These are phyloP conservation scores for Leptoclinus maculatus DNA, from an alignment of 2,797 vertebrate species.

Conservation along the genomic window DNA sequence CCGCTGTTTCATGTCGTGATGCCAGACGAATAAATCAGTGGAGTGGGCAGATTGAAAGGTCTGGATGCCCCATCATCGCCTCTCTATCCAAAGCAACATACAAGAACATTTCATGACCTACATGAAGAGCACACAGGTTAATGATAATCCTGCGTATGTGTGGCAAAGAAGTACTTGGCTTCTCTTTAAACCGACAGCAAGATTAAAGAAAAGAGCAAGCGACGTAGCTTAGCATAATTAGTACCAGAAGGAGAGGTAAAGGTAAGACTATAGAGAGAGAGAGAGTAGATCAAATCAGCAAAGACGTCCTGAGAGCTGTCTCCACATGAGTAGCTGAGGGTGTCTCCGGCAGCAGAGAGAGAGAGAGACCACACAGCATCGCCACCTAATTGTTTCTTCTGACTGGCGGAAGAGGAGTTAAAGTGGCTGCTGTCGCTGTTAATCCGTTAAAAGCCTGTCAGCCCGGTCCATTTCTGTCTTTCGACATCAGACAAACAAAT, in stretches of 20 bases:
- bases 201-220: not conserved
- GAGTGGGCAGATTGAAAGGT: not conserved
- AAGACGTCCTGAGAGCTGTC: not conserved
- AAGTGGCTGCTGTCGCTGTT: conserved; percentile 60
- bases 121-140: not conserved
- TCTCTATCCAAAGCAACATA: not conserved
- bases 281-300: conserved; percentile 17
- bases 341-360: not conserved
- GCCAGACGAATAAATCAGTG: not conserved
- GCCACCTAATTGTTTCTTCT: conserved; percentile 44
- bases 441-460: conserved; percentile 62
- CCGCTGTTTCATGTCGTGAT: not conserved
- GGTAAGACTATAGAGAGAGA: conserved; percentile 1
- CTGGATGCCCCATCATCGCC: not conserved
- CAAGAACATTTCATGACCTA: not conserved
- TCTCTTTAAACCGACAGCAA: not conserved
- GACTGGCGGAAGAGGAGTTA: conserved; percentile 53
- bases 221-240: not conserved
- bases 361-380: not conserved
- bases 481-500: conserved; percentile 56
- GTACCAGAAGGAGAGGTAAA: conserved; percentile 5
- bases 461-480: conserved; percentile 47
- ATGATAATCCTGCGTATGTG: not conserved
- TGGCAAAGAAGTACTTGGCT: conserved; percentile 1
- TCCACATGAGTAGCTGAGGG: not conserved